Base-by-base conservation (phyloP, 1,140 invertebrate species). In the Mercenaria mercenaria region DNA sequence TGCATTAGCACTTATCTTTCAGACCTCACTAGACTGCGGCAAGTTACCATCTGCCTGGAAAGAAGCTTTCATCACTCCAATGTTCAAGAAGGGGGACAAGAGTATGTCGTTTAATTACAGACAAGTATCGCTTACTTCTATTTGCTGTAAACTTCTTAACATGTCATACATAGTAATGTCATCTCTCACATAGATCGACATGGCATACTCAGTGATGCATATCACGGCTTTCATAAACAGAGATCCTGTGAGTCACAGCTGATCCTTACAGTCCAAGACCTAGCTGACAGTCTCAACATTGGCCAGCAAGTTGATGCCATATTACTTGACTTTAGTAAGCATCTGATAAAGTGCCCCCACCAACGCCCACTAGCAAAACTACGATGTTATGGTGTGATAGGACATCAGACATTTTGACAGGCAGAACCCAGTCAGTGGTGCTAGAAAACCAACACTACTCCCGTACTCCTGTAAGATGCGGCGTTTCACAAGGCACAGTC, bases 401-500 rank as follows among this genome's bases (percentile, higher is more conserved):
- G 83, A 72, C 56, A 26, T 8, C 37, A 41, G 3, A 61, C 13
- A 87, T 87, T 67, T 85, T 91, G 0, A 47, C 11, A 23, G 83
- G 32, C 13, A 47, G 64, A 0, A 82, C 64, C 10, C 91, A 91
- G 76, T 39, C 39, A 26, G 91, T 91, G 15, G 72, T 90, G 26
- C 61, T 82, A 4, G 80, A 87, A 20, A 69, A 79, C 39, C 15
- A 43, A 18, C n/a, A 43, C 3, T 90, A 76, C 29, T 26, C 37
- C 18, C 29, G n/a, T 10, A 32, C 74, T 20, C 23, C 50, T 34
- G 77, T 91, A 18, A 26, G 34, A 6, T 90, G 82, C 0, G 88
- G 91, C 18, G 79, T 91, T 4, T 80, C 89, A 18, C 85, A 90
- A 47, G 79, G 89, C 0, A 88, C 88, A 29, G 77, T 87, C 18